phyloP scores from a whole-genome alignment of 2,113 vertebrate species.

The Microtus richardsoni region DNA sequence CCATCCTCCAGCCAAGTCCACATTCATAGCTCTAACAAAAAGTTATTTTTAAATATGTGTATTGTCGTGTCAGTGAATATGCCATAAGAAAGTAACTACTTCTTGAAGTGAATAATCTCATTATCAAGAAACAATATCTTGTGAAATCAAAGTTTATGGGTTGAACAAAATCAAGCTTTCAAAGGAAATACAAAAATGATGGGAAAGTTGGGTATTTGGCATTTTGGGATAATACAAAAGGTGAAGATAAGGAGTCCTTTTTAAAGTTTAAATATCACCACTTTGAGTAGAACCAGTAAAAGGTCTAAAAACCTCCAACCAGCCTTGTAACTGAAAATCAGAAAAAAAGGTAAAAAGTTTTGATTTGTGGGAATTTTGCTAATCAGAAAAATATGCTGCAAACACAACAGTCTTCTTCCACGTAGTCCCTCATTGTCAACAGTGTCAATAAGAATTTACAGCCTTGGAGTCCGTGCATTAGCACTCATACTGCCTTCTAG shows the following conservation, averaged over 20 bases:
- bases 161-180: constrained; percentile 26
- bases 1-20: too few relatives aligned
- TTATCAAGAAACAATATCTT: constrained; percentile 42
- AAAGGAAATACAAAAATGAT: constrained; percentile 57
- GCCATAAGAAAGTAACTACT: constrained; percentile 17
- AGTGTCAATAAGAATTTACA: background rate
- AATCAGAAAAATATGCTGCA: constrained; percentile 15
- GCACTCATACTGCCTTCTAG: background rate
- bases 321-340: constrained; percentile 45
- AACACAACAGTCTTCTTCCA: background rate
- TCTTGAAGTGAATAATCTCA: constrained; percentile 39
- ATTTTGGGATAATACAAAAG: constrained; percentile 53
- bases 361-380: background rate
- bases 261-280: constrained; percentile 48
- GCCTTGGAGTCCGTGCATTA: background rate
- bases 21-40: background rate
- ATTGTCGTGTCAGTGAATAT: background rate
- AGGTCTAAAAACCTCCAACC: background rate
- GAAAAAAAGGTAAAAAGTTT: constrained; percentile 1
- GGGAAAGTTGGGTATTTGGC: constrained; percentile 7
- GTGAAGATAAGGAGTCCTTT: constrained; percentile 35
- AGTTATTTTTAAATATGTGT: background rate
- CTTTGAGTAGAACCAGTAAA: constrained; percentile 30
- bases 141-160: constrained; percentile 43
- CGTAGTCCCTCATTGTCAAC: background rate